These are phyloP conservation scores for Hirundo rustica DNA, from an alignment of 2,797 vertebrate genomes.

Conservation along the genomic window DNA sequence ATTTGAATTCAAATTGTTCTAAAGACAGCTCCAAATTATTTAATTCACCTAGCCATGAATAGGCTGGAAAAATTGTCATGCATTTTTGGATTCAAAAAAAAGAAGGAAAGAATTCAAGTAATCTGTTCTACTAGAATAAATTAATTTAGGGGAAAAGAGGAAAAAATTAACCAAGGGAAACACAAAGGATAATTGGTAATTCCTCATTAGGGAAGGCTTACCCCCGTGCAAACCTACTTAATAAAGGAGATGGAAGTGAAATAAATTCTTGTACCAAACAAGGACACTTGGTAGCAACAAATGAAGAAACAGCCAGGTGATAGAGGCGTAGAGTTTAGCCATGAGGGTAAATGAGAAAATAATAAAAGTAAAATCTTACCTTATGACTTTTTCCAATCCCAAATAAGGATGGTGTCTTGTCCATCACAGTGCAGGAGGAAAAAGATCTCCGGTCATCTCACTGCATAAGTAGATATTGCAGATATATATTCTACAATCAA, in stretches of 20 bases:
- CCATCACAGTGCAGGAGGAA: not conserved
- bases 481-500: not conserved
- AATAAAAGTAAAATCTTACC: not conserved
- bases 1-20: not conserved
- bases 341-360: not conserved
- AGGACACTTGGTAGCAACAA: not conserved
- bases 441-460: not conserved
- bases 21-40: constrained; percentile 23
- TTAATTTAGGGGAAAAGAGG: not conserved
- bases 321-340: not conserved
- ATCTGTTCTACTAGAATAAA: constrained; percentile 27
- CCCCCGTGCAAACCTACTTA: not conserved
- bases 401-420: not conserved
- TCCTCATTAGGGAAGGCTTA: not conserved
- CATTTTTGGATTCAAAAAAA: not conserved
- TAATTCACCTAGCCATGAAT: not conserved
- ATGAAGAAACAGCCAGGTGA: not conserved
- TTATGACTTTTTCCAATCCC: not conserved
- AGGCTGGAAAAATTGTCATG: constrained; percentile 17
- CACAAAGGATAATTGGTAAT: not conserved
- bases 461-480: not conserved
- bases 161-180: not conserved
- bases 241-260: not conserved
- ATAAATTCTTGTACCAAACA: not conserved
- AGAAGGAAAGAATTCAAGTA: not conserved